Base-by-base conservation (phyloP, 2,888 invertebrate species). In the Cryptus viduatorius region DNA sequence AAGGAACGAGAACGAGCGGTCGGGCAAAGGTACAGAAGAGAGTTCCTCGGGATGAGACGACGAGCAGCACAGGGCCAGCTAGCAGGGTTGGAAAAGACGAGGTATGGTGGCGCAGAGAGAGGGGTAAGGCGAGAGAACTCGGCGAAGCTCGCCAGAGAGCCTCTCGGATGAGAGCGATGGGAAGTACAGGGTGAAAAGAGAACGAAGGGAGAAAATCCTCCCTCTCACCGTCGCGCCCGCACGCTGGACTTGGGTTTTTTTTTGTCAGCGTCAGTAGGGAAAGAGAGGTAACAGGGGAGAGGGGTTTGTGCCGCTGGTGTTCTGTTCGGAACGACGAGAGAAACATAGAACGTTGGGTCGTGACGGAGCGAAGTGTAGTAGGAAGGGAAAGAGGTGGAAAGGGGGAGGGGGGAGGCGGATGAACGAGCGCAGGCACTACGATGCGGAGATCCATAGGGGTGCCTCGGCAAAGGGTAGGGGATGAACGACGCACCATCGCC, bases 211-310 rank as follows among this genome's bases (percentile, higher is more conserved):
- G 90, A 90, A 37, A 80, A 56, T 68, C 75, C 89, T 92, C 91
- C 91, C 90, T 90, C 90, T 69, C 44, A 48, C 68, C 61, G 72
- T 91, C 91, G 91, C 92, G 92, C 91, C 91, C 91, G 83, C 80
- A 91, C 90, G 90, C 92, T 92, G 93, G 93, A 93, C 92, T 92
- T 88, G 91, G 89, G 88, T 82, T 91, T 91, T 91, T 91, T 91
- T 90, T 82, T 71, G 82, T 75, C 83, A 83, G 81, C 79, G 76
- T 79, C 72, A 29, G 83, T 37, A 77, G 83, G 56, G 79, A 72
- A 68, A 56, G 78, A 65, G 79, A 82, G 81, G 56, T 44, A 24
- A 61, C 44, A 46, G 10, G 81, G 78, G 19, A 29, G 73, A 78
- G 69, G 77, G 81, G 48, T 82, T 76, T 65, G 31, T 31, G 64